These are phyloP conservation scores for Caenorhabditis becei DNA, from an alignment of 2,888 invertebrate species.

Conservation along the genomic window DNA sequence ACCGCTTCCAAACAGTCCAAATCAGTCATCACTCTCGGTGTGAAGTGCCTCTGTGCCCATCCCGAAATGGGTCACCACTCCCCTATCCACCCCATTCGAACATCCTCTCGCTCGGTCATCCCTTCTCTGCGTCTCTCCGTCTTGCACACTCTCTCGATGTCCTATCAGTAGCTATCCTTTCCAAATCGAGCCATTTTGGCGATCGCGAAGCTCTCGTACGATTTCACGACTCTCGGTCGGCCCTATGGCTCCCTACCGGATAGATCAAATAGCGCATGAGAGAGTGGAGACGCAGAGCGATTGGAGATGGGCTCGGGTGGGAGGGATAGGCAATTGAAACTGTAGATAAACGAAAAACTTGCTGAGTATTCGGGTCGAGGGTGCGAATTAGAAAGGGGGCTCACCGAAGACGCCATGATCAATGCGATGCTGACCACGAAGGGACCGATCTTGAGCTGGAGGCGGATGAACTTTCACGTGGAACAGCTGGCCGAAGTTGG, in stretches of 20 bases:
- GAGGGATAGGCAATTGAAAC: slow-evolving; percentile 36
- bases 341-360: slow-evolving; percentile 37
- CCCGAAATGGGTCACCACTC: slow-evolving; percentile 46
- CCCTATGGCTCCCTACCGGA: slow-evolving; percentile 3
- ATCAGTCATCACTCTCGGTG: slow-evolving; percentile 38
- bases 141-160: slow-evolving; percentile 1
- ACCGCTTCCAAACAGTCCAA: slow-evolving; percentile 12
- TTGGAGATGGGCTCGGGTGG: slow-evolving; percentile 12
- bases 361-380: slow-evolving; percentile 2
- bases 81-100: slow-evolving; percentile 4
- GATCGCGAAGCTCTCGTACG: slow-evolving; percentile 40
- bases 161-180: slow-evolving; percentile 42
- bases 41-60: slow-evolving; percentile 55
- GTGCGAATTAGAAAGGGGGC: neutral
- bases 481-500: slow-evolving; percentile 57
- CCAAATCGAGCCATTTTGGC: slow-evolving; percentile 35
- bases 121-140: slow-evolving; percentile 15
- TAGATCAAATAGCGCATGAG: slow-evolving; percentile 41
- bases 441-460: slow-evolving; percentile 51
- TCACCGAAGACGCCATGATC: slow-evolving; percentile 55
- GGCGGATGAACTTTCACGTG: slow-evolving; percentile 66
- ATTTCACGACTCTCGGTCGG: slow-evolving; percentile 54
- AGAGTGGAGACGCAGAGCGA: slow-evolving; percentile 20
- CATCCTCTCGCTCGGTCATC: slow-evolving; percentile 4
- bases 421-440: slow-evolving; percentile 57